Evolutionary conservation across 2,113 vertebrate species (phyloP), one percentile per base, ranked within the genome.

Genomic region (Protobothrops mucrosquamatus): DNA sequence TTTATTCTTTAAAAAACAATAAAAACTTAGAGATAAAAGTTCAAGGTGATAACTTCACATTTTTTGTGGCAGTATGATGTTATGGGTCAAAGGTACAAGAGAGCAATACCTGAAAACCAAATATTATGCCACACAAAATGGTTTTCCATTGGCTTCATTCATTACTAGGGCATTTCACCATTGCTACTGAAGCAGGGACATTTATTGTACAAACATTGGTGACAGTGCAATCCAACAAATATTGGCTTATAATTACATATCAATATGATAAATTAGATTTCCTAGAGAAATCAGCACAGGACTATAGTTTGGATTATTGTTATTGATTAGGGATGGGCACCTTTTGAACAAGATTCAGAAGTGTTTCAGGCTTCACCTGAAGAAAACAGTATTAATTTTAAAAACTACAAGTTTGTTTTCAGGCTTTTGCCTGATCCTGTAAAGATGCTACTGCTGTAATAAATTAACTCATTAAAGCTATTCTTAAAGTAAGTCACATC

Each of bases 11-110:
- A 24, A 59, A 48, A 26, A 18, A 4, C 81, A 91, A 20, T 3
- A 10, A 9, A 26, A 26, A 29, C 22, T 4, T 56, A 90, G 4
- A 86, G 34, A 87, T 51, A 24, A 87, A 51, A 87, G 54, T 93
- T 91, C 96, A 92, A 89, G 92, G 6, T 91, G 8, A 89, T 69
- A 95, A 89, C 14, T 96, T 94, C 85, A 56, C 94, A 95, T 95
- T 34, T 34, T 61, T 85, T 2, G 22, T 39, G 51, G 9, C 48
- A 81, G 2, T 93, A 56, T 46, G 6, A 4, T 48, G 14, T n/a
- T 91, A 57, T 48, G 90, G 39, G 85, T 59, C 26, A 86, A 57
- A 55, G 52, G 22, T 48, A 29, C 26, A 87, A n/a, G n/a, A 55
- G 34, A 23, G 10, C 2, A 86, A 85, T 29, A 85, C 29, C 34